Evolutionary conservation across 2,797 vertebrate species (phyloP), one percentile per base, ranked within the genome.

Genomic region (Euthynnus affinis): DNA sequence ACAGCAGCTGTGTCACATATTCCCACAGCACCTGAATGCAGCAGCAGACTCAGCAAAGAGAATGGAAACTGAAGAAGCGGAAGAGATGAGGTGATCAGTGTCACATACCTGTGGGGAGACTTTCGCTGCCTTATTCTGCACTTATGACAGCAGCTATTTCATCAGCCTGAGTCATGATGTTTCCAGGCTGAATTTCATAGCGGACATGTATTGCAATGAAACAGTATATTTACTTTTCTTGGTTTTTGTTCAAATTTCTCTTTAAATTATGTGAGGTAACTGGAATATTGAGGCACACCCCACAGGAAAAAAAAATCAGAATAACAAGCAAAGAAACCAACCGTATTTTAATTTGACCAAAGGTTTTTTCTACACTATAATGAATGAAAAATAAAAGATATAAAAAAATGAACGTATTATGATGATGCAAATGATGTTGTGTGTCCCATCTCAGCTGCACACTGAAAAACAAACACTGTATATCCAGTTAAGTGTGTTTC

Each of bases 91-190:
- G 55, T n/a, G 52, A 27, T 52, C 42, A 46, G 34, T 37, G n/a
- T 64, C 70, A 65, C 80, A 70, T 66, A 76, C 66, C 77, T 72
- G 49, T 62, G 42, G 20, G 60, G 48, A 18, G 71, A 46, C n/a
- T 46, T 55, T 72, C 42, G 37, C 29, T 44, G 52, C 55, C 67
- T 65, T 34, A 72, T 67, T 63, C 27, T 52, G 52, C n/a, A 4
- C 12, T 40, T 60, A 34, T 49, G 40, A 40, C 51, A 55, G 25
- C 23, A 60, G 29, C 71, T 40, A 57, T 17, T 51, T 71, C 18
- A 53, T 62, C 52, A 29, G 52, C 10, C 34, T 70, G 42, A 18
- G 42, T 22, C 15, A 7, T 42, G 44, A 23, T 51, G 14, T n/a
- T n/a, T n/a, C 67, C 49, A n/a, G 42, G 42, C 62, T 51, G 46